phyloP scores from a whole-genome alignment of 2,888 invertebrate species.

The Mimachlamys varia region DNA sequence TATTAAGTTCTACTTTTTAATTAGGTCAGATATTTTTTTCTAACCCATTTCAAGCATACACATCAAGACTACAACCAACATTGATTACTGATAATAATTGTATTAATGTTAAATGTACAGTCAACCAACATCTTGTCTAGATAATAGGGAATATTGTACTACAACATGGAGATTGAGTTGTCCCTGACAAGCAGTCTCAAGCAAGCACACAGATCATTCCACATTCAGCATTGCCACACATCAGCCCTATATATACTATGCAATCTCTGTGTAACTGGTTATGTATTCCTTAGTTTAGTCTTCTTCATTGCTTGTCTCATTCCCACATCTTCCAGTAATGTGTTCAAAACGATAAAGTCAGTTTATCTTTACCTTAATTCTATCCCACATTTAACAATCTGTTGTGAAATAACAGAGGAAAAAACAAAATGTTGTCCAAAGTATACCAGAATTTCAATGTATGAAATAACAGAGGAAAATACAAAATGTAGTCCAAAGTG shows the following conservation, averaged over 20 bases:
- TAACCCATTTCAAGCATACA: not conserved
- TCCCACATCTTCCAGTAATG: not conserved
- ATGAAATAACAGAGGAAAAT: not conserved
- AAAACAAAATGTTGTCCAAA: no score
- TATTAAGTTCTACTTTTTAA: not conserved
- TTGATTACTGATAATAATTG: not conserved
- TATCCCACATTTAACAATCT: not conserved
- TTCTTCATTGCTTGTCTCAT: slow-evolving; percentile 3
- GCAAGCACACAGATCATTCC: not conserved
- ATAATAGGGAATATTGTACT: not conserved
- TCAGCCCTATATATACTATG: slow-evolving; percentile 5
- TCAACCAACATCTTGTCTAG: not conserved
- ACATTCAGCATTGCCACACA: not conserved
- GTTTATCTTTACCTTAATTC: not conserved
- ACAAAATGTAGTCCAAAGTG: no score
- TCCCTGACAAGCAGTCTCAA: not conserved
- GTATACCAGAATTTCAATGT: no score
- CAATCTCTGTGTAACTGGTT: not conserved
- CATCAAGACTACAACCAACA: not conserved
- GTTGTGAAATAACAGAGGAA: not conserved
- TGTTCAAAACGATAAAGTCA: not conserved
- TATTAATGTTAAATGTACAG: not conserved
- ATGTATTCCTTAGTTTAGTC: not conserved
- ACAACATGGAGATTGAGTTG: not conserved
- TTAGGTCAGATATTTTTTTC: not conserved